Base-by-base conservation (phyloP, 2,888 invertebrate genomes). In the Clusia tigrina region DNA sequence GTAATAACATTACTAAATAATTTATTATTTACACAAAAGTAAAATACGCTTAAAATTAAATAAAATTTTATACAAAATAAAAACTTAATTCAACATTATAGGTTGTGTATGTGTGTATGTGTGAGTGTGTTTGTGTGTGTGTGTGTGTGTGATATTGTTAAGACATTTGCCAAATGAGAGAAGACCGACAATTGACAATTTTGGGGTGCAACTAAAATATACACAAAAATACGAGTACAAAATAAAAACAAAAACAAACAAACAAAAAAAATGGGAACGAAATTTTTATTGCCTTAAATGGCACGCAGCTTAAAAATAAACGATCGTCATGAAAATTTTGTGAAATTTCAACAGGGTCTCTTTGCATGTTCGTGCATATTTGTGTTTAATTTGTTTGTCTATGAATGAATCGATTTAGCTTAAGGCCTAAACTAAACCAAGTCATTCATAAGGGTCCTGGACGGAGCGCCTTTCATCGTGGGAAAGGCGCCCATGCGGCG, bases 381-480 rank as follows among this genome's bases (percentile, higher is more conserved):
- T n/a, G n/a, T n/a, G n/a, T n/a, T n/a, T n/a, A n/a, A n/a, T 59
- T 38, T 20, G 3, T 38, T 32, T 12, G 3, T 55, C n/a, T 69
- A 73, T 73, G 72, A 69, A 69, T 73, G 72, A 70, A 74, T 79
- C 79, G 80, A 79, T 79, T 77, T 73, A 79, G 77, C 74, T 72
- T 72, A 48, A 58, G n/a, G n/a, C n/a, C n/a, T 74, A 79, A 74
- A 71, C 78, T 71, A 75, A 78, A 79, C 78, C 79, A 79, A 79
- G 80, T 74, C 73, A 74, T 75, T 77, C 79, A 79, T 80, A 79
- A 66, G 38, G 23, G 71, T 75, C 69, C 68, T 25, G 46, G 15
- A 48, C 5, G n/a, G n/a, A n/a, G n/a, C n/a, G n/a, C 17, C 22
- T 48, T 48, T 20, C 20, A 20, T 20, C 12, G 32, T 48, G 18